These are phyloP conservation scores for Drosophila lini DNA, from an alignment of 1,140 invertebrate genomes.

Conservation along the genomic window DNA sequence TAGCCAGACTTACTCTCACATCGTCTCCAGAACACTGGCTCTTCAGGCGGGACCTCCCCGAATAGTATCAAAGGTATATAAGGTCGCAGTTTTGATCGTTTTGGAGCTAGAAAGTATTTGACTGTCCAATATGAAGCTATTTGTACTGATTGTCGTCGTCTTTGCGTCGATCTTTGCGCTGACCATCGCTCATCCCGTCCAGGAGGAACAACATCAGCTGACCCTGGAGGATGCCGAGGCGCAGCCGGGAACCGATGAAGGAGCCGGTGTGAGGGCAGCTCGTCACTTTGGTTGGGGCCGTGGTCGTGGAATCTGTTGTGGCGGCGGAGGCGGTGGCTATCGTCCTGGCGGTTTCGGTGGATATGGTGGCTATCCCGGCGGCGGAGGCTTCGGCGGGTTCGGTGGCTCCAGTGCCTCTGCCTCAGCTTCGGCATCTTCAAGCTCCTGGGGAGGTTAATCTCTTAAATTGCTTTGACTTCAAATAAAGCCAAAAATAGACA, in stretches of 20 bases:
- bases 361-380: conserved; percentile 49
- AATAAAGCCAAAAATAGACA: conserved; percentile 15
- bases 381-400: conserved; percentile 17
- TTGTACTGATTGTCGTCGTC: conserved; percentile 34
- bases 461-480: background rate
- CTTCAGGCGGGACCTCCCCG: conserved; percentile 49
- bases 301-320: conserved; percentile 24
- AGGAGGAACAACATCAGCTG: conserved; percentile 28
- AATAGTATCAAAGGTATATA: conserved; percentile 42
- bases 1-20: conserved; percentile 19
- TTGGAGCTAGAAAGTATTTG: conserved; percentile 41
- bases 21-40: background rate
- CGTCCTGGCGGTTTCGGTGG: conserved; percentile 20
- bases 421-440: conserved; percentile 49
- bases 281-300: conserved; percentile 47
- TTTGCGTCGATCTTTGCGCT: conserved; percentile 19
- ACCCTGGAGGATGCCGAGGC: conserved; percentile 57
- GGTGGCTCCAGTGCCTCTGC: conserved; percentile 47
- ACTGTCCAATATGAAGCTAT: conserved; percentile 59
- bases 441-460: conserved; percentile 31
- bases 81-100: conserved; percentile 12
- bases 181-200: conserved; percentile 38
- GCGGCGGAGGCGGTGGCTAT: conserved; percentile 42
- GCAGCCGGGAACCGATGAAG: conserved; percentile 42
- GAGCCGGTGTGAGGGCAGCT: conserved; percentile 14